phyloP scores from a whole-genome alignment of 1,140 invertebrate species.

The Trachymyrmex cornetzi region DNA sequence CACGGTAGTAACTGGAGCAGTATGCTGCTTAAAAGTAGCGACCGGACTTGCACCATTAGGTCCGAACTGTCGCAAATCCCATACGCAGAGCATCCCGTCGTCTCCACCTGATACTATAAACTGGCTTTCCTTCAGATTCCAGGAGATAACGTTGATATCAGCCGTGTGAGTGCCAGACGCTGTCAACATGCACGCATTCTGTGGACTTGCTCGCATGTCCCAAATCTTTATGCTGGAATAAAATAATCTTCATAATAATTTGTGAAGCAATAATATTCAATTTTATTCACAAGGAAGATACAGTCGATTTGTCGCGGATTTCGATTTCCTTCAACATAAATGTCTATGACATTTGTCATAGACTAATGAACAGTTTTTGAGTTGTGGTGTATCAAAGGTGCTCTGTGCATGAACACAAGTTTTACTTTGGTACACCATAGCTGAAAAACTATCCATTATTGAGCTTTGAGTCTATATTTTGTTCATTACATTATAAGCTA shows the following conservation, averaged over 20 bases:
- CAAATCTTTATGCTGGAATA: slow-evolving; percentile 92
- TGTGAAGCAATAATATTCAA: neutral
- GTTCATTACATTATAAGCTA: too few relatives aligned
- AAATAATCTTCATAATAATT: slow-evolving; percentile 15
- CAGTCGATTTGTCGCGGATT: neutral
- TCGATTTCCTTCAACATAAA: too few relatives aligned
- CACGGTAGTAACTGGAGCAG: slow-evolving; percentile 96
- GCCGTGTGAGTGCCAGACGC: slow-evolving; percentile 94
- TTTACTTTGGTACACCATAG: too few relatives aligned
- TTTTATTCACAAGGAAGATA: neutral
- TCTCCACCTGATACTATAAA: slow-evolving; percentile 92
- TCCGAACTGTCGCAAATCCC: slow-evolving; percentile 97
- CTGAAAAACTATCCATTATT: too few relatives aligned
- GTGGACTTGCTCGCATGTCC: slow-evolving; percentile 94
- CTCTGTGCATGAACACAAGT: too few relatives aligned
- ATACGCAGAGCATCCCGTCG: slow-evolving; percentile 97
- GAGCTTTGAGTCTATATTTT: too few relatives aligned
- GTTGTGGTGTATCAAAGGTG: too few relatives aligned
- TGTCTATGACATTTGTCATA: too few relatives aligned
- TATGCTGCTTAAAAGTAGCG: slow-evolving; percentile 98
- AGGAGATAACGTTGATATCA: slow-evolving; percentile 99
- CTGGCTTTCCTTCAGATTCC: slow-evolving; percentile 95
- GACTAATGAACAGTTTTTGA: too few relatives aligned
- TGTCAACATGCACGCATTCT: slow-evolving; percentile 97
- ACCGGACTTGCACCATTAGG: slow-evolving; percentile 90